Base-by-base conservation (phyloP, 2,797 vertebrate genomes). In the Liasis olivaceus region DNA sequence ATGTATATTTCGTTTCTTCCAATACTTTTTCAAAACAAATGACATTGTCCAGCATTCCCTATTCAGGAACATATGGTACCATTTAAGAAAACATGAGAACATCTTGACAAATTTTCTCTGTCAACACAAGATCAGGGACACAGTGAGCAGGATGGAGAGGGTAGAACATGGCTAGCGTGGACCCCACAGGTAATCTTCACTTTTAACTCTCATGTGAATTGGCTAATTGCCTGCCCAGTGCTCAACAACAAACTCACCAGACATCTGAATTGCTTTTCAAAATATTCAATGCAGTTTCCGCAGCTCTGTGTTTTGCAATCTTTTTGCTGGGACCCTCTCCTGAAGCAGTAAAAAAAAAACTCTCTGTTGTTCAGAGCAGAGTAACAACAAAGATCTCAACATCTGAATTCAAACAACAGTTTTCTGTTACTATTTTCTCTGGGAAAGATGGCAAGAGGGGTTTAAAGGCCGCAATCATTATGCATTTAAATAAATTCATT, bases 311-410 rank as follows among this genome's bases (percentile, higher is more conserved):
- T 95, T 98, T 99, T 12, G 99, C 99, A 91, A 98, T 96, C 96
- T 99, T 99, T 98, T 99, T 99, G 97, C 98, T 99, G 13, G 98
- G 94, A 54, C 98, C 99, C 96, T 98, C 98, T 94, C 99, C 99
- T 99, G 95, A 77, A 95, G 87, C 91, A 87, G 89, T n/a, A 47
- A 47, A 84, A 89, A 91, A 64, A 0, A 6, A 47, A 24, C 13
- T 81, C 42, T 81, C 42, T 81, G 22, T 81, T 81, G 22, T 47
- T 47, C 77, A 47, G 47, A 81, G 42, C 22, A 81, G 42, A 47
- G 4, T 47, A 81, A 47, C 77, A 81, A 81, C 47, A 81, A 81
- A 81, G 77, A 81, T 81, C 85, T 94, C 20, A 47, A 59, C 59
- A 28, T n/a, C 93, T 93, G 12, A 47, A 1, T 85, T 91, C 93